Evolutionary conservation across 2,797 vertebrate species (phyloP), one percentile per base, ranked within the genome.

Genomic region (Linurgus olivaceus): DNA sequence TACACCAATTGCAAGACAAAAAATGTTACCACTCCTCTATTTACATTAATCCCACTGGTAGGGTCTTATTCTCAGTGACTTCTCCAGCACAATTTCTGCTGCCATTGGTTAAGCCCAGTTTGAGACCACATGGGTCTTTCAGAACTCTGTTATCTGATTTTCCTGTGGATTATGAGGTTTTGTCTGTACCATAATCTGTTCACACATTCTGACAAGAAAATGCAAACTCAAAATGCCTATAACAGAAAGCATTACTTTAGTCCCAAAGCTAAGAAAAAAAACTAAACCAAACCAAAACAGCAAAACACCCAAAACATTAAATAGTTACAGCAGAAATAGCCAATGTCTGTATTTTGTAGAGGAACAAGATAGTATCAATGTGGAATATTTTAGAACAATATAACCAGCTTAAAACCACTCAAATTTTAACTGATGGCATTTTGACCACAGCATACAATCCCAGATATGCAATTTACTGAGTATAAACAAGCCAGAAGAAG

Each of bases 401-500:
- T 38, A 86, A 63, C 42, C n/a, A 33, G 3, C 19, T 87, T 81
- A 63, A 90, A 93, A 83, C 37, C n/a, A 2, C 37, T 88, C 26
- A 24, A 4, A 70, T 94, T 72, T 91, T 76, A 88, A 81, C 79
- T 71, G 63, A 57, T 91, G 62, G 73, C 76, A 88, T 78, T 87
- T 87, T 94, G 73, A 94, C 82, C 73, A 15, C 29, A 59, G 51
- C 58, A 42, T 52, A 55, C 52, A 90, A n/a, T 50, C 73, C 66
- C 68, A 72, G 79, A 84, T 42, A 52, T 5, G 18, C 72, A 33
- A 84, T 91, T 81, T 70, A 78, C 33, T 72, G 50, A 75, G 65
- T 42, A 86, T 65, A 93, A 92, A 81, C 59, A 66, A 86, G 76
- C 13, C 44, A 88, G 68, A 87, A 95, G 65, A 86, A 86, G 55